Conservation (phyloP, 2,113 vertebrate genomes). For the Craseonycteris thonglongyai region DNA sequence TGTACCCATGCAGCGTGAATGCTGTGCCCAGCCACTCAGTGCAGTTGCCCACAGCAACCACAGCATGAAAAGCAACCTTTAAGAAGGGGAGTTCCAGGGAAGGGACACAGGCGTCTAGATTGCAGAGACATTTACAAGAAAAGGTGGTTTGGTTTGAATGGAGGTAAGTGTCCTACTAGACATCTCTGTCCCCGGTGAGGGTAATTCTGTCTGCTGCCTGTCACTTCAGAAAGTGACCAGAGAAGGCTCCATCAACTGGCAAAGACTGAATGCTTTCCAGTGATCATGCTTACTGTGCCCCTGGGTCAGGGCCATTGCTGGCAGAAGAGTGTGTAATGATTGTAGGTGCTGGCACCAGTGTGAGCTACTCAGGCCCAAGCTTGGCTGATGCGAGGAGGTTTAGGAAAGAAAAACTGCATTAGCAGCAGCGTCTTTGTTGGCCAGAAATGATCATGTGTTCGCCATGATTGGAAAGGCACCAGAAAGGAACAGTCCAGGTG, state of each 20-base stretch:
- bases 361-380: neutral
- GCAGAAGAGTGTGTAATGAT: neutral
- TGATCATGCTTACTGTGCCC: neutral
- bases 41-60: neutral
- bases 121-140: neutral
- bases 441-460: neutral
- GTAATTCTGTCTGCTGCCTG: conserved; percentile 44
- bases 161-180: neutral
- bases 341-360: neutral
- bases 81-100: neutral
- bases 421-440: neutral
- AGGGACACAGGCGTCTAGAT: neutral
- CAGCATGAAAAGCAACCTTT: neutral
- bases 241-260: conserved; percentile 23
- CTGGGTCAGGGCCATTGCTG: neutral
- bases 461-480: neutral
- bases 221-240: conserved; percentile 30
- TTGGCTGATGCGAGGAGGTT: neutral
- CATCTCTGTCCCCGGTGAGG: neutral
- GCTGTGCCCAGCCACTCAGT: neutral
- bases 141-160: neutral
- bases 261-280: conserved; percentile 18
- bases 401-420: neutral
- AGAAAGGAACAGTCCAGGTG: neutral
- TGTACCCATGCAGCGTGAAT: neutral